Evolutionary conservation across 2,113 vertebrate species (phyloP), one percentile per base, ranked within the genome.

Genomic region (Cyphomyrus plagiostoma): DNA sequence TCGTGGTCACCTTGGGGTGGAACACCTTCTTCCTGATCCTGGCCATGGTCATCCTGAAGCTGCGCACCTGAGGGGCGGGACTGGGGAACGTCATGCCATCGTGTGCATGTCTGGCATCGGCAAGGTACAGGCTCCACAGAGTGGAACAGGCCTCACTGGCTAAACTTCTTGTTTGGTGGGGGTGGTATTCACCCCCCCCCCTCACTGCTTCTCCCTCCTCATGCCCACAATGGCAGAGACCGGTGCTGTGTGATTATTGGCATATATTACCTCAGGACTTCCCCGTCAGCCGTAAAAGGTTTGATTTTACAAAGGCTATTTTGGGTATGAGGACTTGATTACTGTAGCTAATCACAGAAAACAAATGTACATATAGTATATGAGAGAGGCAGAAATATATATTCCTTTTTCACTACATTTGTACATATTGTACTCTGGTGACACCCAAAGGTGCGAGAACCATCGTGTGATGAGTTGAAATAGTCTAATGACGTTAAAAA

Each of bases 1-100:
- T 97, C 2, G 94, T 92, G 0, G 94, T 96, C 90, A 96, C 95
- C 30, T 89, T 97, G 30, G 95, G 95, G 56, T 96, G 96, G 95
- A 97, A 95, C 93, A 94, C 94, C 0, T 96, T 96, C 94, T 97
- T 96, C 93, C 90, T 97, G 87, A 90, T 96, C 91, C 89, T 96
- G 90, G 95, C 96, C 15, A 97, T 95, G 0, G 90, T 96, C 92
- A 96, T 97, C 93, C 88, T 96, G 26, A 96, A 96, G 91, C 92
- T 97, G 53, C 94, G 87, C 91, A 95, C 92, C 10, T 97, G 93
- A 96, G 35, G 56, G 10, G 5, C 21, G 15, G 30, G 7, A 21
- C 4, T 23, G 21, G 42, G 21, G 82, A n/a, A 17, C 3, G 21
- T 39, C 49, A 52, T 19, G 30, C 30, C 30, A 0, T 3, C n/a